Evolutionary conservation across 1,140 invertebrate genomes (phyloP).

Genomic region (Zophobas atratus): DNA sequence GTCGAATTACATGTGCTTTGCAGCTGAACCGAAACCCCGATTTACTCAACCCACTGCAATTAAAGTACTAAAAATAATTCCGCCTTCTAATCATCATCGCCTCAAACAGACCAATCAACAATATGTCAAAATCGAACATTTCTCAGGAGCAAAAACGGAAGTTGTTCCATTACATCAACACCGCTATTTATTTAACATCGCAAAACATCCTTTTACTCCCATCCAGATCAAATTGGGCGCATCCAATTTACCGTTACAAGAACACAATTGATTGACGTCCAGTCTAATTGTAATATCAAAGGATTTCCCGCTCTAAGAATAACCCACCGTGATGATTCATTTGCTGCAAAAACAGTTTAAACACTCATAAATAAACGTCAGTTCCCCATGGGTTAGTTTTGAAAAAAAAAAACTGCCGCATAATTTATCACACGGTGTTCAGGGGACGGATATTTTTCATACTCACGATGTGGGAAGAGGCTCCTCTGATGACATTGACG

Average conservation of each 20-base stretch:
- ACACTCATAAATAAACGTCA: not conserved
- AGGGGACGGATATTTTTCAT: not conserved
- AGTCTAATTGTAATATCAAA: constrained; percentile 16
- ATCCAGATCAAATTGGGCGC: not conserved
- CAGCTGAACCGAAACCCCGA: too few species aligned
- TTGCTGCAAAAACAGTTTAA: constrained; percentile 1
- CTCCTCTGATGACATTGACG: constrained; percentile 76
- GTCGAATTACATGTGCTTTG: too few species aligned
- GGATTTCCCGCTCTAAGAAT: constrained; percentile 13
- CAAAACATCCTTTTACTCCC: not conserved
- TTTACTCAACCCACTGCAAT: too few species aligned
- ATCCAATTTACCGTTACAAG: constrained; percentile 19
- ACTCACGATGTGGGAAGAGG: constrained; percentile 73
- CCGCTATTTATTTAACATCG: not conserved
- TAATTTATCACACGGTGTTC: constrained; percentile 10
- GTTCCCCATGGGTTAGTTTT: not conserved
- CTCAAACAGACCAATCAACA: too few species aligned
- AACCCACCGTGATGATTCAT: constrained; percentile 10
- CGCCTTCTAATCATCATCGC: too few species aligned
- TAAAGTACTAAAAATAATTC: too few species aligned
- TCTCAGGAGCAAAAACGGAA: not conserved
- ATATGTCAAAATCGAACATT: too few species aligned
- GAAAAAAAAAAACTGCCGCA: not conserved
- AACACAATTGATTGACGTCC: constrained; percentile 6
- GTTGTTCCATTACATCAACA: not conserved